phyloP scores from a whole-genome alignment of 2,113 vertebrate genomes.

The Chionodraco myersi region DNA sequence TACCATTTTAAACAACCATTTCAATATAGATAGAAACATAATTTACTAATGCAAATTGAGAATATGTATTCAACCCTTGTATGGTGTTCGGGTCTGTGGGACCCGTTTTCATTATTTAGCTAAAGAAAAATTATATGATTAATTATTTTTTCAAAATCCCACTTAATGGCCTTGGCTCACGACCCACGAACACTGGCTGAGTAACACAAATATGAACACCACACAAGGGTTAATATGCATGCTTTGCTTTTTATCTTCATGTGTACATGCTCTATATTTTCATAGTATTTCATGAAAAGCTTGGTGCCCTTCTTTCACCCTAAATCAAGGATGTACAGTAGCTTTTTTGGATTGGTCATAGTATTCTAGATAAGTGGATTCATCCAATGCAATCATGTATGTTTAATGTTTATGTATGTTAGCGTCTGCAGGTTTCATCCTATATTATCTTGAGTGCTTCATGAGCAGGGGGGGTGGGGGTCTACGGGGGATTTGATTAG shows the following conservation, averaged over 20 bases:
- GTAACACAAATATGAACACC: no score
- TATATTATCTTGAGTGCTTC: conserved; percentile 7
- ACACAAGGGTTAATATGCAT: neutral
- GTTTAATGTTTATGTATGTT: neutral
- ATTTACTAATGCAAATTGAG: neutral
- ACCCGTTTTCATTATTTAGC: no score
- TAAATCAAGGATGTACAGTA: neutral
- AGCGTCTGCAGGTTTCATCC: neutral
- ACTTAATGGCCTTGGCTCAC: no score
- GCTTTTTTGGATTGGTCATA: conserved; percentile 4
- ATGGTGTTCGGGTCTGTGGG: no score
- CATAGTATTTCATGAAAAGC: neutral
- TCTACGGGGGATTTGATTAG: neutral
- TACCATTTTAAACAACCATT: conserved; percentile 30
- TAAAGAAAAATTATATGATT: no score
- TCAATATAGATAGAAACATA: neutral
- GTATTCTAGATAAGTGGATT: conserved; percentile 25
- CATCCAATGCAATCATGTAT: conserved; percentile 4
- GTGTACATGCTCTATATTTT: neutral
- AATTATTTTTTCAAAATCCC: no score
- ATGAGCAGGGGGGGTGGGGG: neutral
- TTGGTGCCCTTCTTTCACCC: neutral
- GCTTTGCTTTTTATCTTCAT: neutral
- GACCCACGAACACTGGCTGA: no score
- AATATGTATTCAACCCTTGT: no score